These are phyloP conservation scores for Micrasema longulum DNA, from an alignment of 1,140 invertebrate species.

Conservation along the genomic window DNA sequence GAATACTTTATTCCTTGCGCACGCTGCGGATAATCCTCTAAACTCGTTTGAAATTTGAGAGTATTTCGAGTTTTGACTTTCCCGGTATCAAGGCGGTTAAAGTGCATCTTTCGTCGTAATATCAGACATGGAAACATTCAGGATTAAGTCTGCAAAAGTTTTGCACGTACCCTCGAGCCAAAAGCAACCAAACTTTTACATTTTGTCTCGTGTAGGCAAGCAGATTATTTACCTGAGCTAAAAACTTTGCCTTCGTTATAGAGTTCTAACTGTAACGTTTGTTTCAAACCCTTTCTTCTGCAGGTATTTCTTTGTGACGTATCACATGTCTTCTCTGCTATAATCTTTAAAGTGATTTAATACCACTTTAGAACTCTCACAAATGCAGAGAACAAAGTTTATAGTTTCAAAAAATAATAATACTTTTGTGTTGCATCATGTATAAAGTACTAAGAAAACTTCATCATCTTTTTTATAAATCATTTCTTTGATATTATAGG, in stretches of 20 bases:
- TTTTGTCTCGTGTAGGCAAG: constrained; percentile 46
- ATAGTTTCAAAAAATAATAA: neutral
- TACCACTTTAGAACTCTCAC: constrained; percentile 19
- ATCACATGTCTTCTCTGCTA: constrained; percentile 27
- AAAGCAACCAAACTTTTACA: constrained; percentile 48
- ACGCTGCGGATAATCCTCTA: no score
- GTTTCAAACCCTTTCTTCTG: constrained; percentile 17
- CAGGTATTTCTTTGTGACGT: constrained; percentile 29
- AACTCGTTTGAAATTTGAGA: no score
- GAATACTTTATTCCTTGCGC: no score
- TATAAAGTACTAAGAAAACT: no score
- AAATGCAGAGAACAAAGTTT: constrained; percentile 9
- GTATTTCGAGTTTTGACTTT: neutral
- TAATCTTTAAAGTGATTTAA: constrained; percentile 35
- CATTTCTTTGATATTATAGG: no score
- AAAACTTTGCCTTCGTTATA: constrained; percentile 50
- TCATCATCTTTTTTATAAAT: no score
- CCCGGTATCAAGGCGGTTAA: neutral
- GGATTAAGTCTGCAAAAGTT: constrained; percentile 17
- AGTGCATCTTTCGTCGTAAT: constrained; percentile 9
- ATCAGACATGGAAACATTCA: constrained; percentile 13
- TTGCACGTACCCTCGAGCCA: constrained; percentile 25
- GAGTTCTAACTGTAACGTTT: constrained; percentile 43
- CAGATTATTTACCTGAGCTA: constrained; percentile 51
- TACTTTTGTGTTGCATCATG: no score